These are phyloP conservation scores for Capromys pilorides DNA, from an alignment of 2,797 vertebrate species.

Conservation along the genomic window DNA sequence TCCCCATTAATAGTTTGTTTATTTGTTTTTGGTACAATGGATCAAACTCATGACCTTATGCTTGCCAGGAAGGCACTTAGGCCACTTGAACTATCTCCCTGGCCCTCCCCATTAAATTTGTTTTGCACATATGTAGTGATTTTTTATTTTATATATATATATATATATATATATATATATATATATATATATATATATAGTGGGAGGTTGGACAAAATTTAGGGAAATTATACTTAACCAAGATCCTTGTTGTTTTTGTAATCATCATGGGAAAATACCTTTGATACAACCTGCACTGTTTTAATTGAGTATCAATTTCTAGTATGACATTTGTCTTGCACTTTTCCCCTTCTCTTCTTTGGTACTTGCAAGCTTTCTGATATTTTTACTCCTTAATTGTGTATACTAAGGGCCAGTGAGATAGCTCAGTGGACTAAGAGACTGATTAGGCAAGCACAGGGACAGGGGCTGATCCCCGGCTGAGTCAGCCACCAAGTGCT, in stretches of 20 bases:
- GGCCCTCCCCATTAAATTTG: background rate
- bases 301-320: background rate
- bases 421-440: too few relatives aligned
- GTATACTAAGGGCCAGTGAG: background rate
- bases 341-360: background rate
- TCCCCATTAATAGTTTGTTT: background rate
- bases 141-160: too few relatives aligned
- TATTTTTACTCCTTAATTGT: background rate
- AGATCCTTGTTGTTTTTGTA: background rate
- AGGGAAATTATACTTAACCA: background rate
- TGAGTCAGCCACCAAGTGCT: too few relatives aligned
- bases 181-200: too few relatives aligned
- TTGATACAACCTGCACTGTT: background rate
- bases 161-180: too few relatives aligned
- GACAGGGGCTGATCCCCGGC: too few relatives aligned
- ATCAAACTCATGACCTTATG: too few relatives aligned
- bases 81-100: too few relatives aligned
- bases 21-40: too few relatives aligned
- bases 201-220: background rate
- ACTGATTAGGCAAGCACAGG: too few relatives aligned
- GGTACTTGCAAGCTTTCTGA: background rate
- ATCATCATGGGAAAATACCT: background rate
- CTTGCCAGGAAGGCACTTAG: too few relatives aligned
- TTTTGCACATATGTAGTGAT: background rate
- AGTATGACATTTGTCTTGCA: background rate